phyloP scores from a whole-genome alignment of 2,888 invertebrate species.

The Argyresthia albistria region DNA sequence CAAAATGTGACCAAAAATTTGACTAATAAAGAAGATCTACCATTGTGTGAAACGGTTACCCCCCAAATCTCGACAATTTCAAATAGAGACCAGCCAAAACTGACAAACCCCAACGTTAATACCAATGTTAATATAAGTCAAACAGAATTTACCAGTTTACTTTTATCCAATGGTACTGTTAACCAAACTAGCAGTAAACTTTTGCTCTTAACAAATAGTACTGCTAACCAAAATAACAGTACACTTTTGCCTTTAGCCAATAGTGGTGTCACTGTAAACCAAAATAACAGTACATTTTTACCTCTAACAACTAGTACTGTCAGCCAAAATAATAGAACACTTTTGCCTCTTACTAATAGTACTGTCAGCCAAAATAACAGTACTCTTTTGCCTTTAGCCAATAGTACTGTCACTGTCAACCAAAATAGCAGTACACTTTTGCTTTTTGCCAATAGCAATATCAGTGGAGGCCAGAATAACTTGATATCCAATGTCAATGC shows the following conservation, averaged over 20 bases:
- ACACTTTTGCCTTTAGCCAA: neutral
- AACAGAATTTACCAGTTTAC: too few relatives aligned
- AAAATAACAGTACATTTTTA: neutral
- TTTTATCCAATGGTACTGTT: too few relatives aligned
- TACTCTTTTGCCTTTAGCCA: neutral
- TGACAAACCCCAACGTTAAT: too few relatives aligned
- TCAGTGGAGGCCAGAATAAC: too few relatives aligned
- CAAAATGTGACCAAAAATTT: conserved; percentile 14
- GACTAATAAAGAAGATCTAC: neutral
- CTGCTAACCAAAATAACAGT: neutral
- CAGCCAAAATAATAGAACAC: too few relatives aligned
- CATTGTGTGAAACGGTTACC: conserved; percentile 13
- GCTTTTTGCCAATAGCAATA: too few relatives aligned
- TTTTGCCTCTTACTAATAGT: conserved; percentile 21
- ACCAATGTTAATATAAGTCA: too few relatives aligned
- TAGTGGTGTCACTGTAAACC: neutral
- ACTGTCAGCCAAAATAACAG: neutral
- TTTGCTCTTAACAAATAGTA: conserved; percentile 21
- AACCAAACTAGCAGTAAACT: too few relatives aligned
- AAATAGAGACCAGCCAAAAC: too few relatives aligned
- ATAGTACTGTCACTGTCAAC: neutral
- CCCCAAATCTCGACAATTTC: too few relatives aligned
- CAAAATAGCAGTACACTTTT: neutral
- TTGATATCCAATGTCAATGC: too few relatives aligned
- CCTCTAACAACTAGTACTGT: too few relatives aligned